Conservation (phyloP, 2,113 vertebrate species). For the Anhinga anhinga region DNA sequence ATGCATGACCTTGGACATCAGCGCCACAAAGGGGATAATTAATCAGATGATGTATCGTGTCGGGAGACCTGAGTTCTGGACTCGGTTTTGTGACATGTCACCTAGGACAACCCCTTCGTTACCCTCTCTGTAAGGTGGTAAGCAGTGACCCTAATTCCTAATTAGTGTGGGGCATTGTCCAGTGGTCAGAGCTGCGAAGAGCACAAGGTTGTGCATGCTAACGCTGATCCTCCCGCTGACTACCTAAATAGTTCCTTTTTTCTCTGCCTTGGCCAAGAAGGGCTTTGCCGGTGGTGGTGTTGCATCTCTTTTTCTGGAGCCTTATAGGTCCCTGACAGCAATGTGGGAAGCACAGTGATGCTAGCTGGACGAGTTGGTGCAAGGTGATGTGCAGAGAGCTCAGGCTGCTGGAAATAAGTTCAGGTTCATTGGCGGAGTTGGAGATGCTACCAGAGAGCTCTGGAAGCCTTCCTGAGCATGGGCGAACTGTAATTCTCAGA, state of each 20-base stretch:
- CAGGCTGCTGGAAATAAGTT: not conserved
- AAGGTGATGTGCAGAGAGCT: not conserved
- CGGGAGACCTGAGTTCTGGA: not conserved
- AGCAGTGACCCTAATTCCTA: not conserved
- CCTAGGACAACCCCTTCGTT: not conserved
- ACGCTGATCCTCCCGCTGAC: not conserved
- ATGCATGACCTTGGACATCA: constrained; percentile 28
- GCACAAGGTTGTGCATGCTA: not conserved
- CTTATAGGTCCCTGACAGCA: accelerated
- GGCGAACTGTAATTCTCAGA: not conserved
- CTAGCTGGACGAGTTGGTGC: not conserved
- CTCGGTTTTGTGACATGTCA: not conserved
- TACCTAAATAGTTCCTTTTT: not conserved
- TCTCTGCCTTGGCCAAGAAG: not conserved
- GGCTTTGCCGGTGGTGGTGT: not conserved
- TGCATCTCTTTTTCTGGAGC: not conserved
- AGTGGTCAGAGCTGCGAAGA: not conserved
- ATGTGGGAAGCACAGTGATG: not conserved
- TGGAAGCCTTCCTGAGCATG: not conserved
- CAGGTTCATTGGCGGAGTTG: accelerated
- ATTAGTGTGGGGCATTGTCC: not conserved
- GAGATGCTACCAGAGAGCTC: not conserved
- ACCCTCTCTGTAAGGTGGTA: not conserved
- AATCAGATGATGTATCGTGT: not conserved
- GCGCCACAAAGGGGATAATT: not conserved